A percentile compares a stretch with the other conserved stretches of the same genome.
Conservation (phyloP, 2,113 vertebrate genomes). For the Vimba vimba region DNA sequence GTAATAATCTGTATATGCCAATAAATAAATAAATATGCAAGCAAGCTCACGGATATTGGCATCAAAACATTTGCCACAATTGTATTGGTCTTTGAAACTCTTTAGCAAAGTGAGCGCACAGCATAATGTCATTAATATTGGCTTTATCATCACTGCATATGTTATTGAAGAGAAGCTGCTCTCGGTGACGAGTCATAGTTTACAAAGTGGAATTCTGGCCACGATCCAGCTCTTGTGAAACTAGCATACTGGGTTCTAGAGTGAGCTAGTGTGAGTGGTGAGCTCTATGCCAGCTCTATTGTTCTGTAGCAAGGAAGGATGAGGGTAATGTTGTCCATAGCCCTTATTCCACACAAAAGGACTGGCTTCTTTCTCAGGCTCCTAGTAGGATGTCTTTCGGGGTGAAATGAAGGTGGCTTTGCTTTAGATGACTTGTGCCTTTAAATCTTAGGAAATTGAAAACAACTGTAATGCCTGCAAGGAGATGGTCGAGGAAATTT, state of each 20-base stretch:
- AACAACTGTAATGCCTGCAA: not conserved
- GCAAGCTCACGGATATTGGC: not conserved
- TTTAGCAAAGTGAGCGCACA: not conserved
- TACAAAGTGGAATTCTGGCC: constrained; percentile 29
- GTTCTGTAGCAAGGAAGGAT: constrained; percentile 42
- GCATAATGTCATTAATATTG: constrained; percentile 8
- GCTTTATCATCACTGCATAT: constrained; percentile 32
- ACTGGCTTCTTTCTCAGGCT: constrained; percentile 40
- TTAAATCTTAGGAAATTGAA: constrained; percentile 6
- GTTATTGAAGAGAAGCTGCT: constrained; percentile 44
- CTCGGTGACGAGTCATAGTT: constrained; percentile 34
- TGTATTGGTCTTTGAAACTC: not conserved
- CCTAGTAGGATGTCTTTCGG: constrained; percentile 38
- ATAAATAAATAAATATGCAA: no score
- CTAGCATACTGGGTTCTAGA: constrained; percentile 29
- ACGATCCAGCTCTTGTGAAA: constrained; percentile 11
- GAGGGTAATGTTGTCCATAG: constrained; percentile 48
- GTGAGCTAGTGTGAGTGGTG: constrained; percentile 48
- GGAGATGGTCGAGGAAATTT: not conserved
- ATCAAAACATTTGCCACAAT: not conserved
- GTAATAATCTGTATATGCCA: no score
- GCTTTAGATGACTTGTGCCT: constrained; percentile 5
- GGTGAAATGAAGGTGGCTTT: constrained; percentile 42
- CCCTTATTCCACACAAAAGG: constrained; percentile 33
- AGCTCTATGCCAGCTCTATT: constrained; percentile 24